Evolutionary conservation across 2,113 vertebrate genomes (phyloP).

Genomic region (Cervus canadensis): DNA sequence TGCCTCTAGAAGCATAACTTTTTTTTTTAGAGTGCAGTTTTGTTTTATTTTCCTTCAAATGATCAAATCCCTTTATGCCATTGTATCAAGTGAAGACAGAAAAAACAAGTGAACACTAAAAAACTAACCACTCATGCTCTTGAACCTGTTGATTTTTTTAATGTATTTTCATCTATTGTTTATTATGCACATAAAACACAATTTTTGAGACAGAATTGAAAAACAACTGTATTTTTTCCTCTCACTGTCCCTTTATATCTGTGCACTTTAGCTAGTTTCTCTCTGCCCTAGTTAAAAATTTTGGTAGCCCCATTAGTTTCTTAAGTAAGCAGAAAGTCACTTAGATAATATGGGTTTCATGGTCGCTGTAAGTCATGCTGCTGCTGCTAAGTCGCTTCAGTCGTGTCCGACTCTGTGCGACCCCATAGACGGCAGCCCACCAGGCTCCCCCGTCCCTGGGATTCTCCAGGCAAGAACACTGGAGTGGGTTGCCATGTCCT

Average conservation of each 20-base stretch:
- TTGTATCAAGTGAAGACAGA: background rate
- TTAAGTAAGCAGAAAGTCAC: background rate
- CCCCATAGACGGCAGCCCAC: too few species aligned
- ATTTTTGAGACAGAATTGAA: background rate
- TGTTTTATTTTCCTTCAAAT: background rate
- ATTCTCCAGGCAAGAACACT: too few species aligned
- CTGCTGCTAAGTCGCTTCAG: too few species aligned
- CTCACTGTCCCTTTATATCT: background rate
- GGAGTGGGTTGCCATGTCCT: too few species aligned
- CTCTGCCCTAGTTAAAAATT: background rate
- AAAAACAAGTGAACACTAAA: background rate
- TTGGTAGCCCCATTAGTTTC: background rate
- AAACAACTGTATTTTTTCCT: background rate
- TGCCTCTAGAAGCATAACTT: background rate
- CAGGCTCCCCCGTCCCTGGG: too few species aligned
- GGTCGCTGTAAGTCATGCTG: background rate
- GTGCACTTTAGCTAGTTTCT: background rate
- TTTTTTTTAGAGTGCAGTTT: background rate
- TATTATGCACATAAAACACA: background rate
- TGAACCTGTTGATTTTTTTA: background rate
- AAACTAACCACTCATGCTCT: background rate
- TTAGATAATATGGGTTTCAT: background rate
- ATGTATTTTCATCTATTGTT: background rate
- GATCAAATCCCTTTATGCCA: background rate
- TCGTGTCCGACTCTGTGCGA: too few species aligned